Base-by-base conservation (phyloP, 2,113 vertebrate genomes). In the Egretta garzetta region DNA sequence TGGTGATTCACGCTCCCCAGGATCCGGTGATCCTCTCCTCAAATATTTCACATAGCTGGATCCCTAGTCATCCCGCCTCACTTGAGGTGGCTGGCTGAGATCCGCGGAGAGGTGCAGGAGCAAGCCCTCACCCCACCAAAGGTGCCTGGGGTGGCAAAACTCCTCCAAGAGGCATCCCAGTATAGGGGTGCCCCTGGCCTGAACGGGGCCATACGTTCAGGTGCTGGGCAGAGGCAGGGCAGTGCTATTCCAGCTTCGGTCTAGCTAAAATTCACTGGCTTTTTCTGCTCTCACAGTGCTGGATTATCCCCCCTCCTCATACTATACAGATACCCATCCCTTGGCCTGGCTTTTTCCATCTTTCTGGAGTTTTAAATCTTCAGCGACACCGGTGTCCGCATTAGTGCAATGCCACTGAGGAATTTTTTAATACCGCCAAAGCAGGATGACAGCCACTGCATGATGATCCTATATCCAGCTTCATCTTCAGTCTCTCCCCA, bases 401-500 rank as follows among this genome's bases (percentile, higher is more conserved):
- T 93, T 47, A 77, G 24, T 35, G 70, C 79, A 88, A 62, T 50
- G 92, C 71, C 58, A 75, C 35, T 5, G 60, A 94, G 79, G 63
- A 76, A 58, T 95, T 91, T 74, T 74, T 93, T 90, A 95, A 93
- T 92, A 75, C 83, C 90, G 64, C 39, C n/a, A 60, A 86, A 87
- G 11, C 60, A 77, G 64, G 62, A 88, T 95, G 96, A 97, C 55
- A 95, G 80, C 70, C 84, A 63, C 89, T 63, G 86, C 67, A 30
- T 50, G 89, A 76, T 84, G 96, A 98, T 95, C 96, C 95, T 80
- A 55, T 80, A 90, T 87, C 96, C 94, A 91, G 85, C 92, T 89
- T 49, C 97, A 96, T 97, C 96, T 94, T 86, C 53, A 70, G 94
- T 92, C 89, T 95, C 94, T 98, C 49, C 95, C 95, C 95, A 97